These are phyloP conservation scores for Caenorhabditis angaria DNA, from an alignment of 2,888 invertebrate species.

Conservation along the genomic window DNA sequence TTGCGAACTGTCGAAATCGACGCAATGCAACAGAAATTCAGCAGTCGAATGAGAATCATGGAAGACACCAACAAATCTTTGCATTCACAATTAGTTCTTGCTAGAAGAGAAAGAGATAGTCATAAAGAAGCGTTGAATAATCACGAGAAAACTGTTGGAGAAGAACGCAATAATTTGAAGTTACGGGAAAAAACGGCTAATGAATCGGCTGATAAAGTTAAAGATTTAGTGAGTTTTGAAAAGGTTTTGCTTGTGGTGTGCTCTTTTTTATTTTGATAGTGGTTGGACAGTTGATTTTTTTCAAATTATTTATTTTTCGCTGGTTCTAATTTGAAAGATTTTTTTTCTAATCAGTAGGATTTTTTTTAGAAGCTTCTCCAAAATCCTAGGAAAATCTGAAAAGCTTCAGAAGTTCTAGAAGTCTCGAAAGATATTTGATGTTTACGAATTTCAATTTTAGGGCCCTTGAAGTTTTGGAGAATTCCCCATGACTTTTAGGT, in stretches of 20 bases:
- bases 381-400: too few relatives aligned
- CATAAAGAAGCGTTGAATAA: slow-evolving; percentile 60
- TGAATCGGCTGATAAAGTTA: slow-evolving; percentile 43
- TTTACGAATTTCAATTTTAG: too few relatives aligned
- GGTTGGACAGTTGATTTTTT: too few relatives aligned
- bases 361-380: too few relatives aligned
- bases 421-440: too few relatives aligned
- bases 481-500: too few relatives aligned
- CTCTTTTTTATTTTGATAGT: background rate
- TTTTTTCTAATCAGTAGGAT: too few relatives aligned
- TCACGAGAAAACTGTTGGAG: slow-evolving; percentile 51
- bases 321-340: background rate
- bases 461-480: too few relatives aligned
- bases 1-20: slow-evolving; percentile 67
- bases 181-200: slow-evolving; percentile 53
- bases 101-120: slow-evolving; percentile 69
- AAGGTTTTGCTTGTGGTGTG: background rate
- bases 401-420: too few relatives aligned
- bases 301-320: too few relatives aligned
- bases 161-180: slow-evolving; percentile 48
- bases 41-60: slow-evolving; percentile 71
- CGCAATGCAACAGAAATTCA: slow-evolving; percentile 71
- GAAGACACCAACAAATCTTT: slow-evolving; percentile 71
- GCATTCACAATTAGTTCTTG: slow-evolving; percentile 69
- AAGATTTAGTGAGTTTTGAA: slow-evolving; percentile 45